Evolutionary conservation across 2,113 vertebrate species (phyloP).

Genomic region (Steatornis caripensis): DNA sequence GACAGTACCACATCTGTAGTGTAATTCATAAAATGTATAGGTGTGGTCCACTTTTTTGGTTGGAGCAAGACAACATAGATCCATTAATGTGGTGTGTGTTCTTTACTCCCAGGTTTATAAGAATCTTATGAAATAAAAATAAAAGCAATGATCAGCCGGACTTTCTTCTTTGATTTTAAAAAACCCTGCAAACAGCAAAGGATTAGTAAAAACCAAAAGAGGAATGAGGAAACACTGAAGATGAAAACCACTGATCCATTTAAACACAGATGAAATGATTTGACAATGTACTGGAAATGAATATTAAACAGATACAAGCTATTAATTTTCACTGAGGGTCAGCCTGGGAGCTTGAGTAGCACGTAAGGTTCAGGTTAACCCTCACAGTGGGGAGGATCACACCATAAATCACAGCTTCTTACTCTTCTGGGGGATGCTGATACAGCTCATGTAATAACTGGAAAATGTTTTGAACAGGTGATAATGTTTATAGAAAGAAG

Average conservation of each 20-base stretch:
- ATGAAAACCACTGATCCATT: conserved; percentile 34
- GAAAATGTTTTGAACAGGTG: neutral
- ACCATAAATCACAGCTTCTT: neutral
- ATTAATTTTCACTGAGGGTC: conserved; percentile 42
- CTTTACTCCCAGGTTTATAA: neutral
- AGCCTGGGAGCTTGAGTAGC: neutral
- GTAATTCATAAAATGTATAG: neutral
- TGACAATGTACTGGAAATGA: neutral
- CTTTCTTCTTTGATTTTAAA: neutral
- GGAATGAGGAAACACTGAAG: conserved; percentile 24
- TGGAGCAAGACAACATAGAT: neutral
- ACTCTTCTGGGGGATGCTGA: neutral
- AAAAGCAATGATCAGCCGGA: neutral
- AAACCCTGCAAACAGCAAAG: neutral
- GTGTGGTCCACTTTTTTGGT: neutral
- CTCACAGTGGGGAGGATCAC: neutral
- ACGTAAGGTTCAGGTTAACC: conserved; percentile 2
- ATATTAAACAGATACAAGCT: conserved; percentile 45
- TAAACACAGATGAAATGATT: conserved; percentile 8
- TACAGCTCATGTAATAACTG: neutral
- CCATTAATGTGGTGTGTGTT: neutral
- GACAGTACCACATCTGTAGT: neutral
- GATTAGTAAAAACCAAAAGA: neutral
- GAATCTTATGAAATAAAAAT: neutral
- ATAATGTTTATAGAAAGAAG: neutral